These are phyloP conservation scores for Esox lucius DNA, from an alignment of 2,797 vertebrate genomes.

Conservation along the genomic window DNA sequence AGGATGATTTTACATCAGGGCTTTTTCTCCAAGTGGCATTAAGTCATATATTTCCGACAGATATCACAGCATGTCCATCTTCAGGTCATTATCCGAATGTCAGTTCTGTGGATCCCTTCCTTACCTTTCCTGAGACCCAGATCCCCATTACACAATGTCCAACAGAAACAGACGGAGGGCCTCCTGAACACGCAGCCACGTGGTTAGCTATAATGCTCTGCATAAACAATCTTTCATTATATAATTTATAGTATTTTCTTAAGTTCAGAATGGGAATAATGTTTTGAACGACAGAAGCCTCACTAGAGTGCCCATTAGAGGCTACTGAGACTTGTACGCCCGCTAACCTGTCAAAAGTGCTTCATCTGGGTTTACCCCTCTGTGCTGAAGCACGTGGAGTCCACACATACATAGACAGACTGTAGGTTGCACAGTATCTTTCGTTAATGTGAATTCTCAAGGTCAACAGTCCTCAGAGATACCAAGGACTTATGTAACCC, in stretches of 20 bases:
- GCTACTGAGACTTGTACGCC: not conserved
- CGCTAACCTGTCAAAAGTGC: not conserved
- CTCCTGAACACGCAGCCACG: not conserved
- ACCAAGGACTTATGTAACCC: not conserved
- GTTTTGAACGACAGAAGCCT: no score
- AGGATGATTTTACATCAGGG: constrained; percentile 60
- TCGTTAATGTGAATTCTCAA: not conserved
- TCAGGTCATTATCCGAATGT: constrained; percentile 57
- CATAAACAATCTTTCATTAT: no score
- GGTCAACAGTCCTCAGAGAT: not conserved
- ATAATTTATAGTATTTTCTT: not conserved
- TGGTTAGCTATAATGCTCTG: not conserved
- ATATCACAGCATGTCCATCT: constrained; percentile 47
- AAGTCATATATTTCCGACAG: constrained; percentile 59
- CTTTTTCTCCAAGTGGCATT: constrained; percentile 60
- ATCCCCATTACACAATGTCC: constrained; percentile 78
- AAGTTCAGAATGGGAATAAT: not conserved
- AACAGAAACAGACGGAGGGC: constrained; percentile 79
- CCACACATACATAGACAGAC: not conserved
- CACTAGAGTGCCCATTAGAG: not conserved
- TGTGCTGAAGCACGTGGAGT: not conserved
- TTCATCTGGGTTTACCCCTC: not conserved
- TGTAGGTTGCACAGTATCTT: not conserved
- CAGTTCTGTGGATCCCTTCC: constrained; percentile 66
- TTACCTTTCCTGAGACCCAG: constrained; percentile 66